Conservation (phyloP, 2,113 vertebrate species). For the Hepsetus odoe region DNA sequence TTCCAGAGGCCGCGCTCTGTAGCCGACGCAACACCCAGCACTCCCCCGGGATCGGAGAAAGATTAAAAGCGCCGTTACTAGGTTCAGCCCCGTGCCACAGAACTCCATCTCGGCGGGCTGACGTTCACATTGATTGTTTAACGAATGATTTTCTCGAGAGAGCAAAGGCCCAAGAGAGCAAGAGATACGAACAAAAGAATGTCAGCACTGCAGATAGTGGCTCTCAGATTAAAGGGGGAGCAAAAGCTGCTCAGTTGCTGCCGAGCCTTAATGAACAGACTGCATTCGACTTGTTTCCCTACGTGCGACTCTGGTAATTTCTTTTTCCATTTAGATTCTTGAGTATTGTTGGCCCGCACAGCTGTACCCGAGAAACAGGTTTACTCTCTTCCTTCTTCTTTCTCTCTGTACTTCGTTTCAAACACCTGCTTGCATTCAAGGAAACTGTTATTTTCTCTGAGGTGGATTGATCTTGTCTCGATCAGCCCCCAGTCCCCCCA, state of each 20-base stretch:
- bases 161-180: constrained; percentile 19
- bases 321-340: constrained; percentile 48
- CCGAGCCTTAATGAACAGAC: neutral
- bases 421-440: neutral
- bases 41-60: neutral
- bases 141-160: constrained; percentile 29
- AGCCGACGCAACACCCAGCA: neutral
- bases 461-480: constrained; percentile 32
- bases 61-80: neutral
- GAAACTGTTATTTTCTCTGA: constrained; percentile 16
- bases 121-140: constrained; percentile 31
- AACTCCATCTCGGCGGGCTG: constrained; percentile 13
- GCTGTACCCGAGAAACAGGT: constrained; percentile 33
- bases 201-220: constrained; percentile 25
- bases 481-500: constrained; percentile 22
- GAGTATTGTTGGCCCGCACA: constrained; percentile 32
- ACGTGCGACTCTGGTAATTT: constrained; percentile 43
- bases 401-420: neutral
- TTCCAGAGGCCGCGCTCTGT: constrained; percentile 1
- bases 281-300: neutral
- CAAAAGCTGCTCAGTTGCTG: constrained; percentile 1
- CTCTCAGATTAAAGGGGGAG: constrained; percentile 16
- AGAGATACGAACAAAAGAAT: constrained; percentile 33
- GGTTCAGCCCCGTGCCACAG: constrained; percentile 24
- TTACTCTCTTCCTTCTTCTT: neutral